Percentiles rank a stretch among this genome's conserved stretches.
Evolutionary conservation across 2,888 invertebrate species (phyloP).

Genomic region (Pristionchus exspectatus): DNA sequence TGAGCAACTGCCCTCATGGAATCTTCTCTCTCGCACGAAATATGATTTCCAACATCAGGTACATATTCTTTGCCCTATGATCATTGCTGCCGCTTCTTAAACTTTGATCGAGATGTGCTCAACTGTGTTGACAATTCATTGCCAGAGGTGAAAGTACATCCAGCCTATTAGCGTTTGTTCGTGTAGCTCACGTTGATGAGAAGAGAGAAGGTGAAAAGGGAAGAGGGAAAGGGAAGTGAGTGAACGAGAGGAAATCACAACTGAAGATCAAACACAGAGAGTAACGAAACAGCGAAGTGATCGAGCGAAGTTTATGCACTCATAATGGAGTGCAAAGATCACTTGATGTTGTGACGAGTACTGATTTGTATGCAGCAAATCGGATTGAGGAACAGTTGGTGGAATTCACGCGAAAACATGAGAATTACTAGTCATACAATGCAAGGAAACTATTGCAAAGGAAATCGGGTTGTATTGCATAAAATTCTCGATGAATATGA

Average conservation of each 20-base stretch:
- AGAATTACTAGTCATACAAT: not conserved
- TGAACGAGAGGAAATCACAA: conserved; percentile 24
- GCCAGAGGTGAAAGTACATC: conserved; percentile 14
- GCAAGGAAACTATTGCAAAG: not conserved
- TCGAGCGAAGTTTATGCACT: not conserved
- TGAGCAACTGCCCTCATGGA: conserved; percentile 90
- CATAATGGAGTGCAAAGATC: conserved; percentile 25
- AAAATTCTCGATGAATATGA: not conserved
- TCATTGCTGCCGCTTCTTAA: not conserved
- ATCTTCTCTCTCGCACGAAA: conserved; percentile 94
- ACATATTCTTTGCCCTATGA: conserved; percentile 40
- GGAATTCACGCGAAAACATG: not conserved
- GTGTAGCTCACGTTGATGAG: conserved; percentile 23
- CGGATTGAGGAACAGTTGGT: not conserved
- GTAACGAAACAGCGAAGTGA: conserved; percentile 35
- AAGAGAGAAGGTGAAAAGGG: not conserved
- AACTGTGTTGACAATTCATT: not conserved
- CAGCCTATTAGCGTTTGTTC: conserved; percentile 16
- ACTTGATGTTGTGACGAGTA: not conserved
- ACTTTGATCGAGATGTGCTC: not conserved
- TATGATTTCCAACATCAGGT: conserved; percentile 92
- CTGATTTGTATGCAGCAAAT: not conserved
- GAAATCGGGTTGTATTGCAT: not conserved
- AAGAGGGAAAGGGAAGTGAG: not conserved
- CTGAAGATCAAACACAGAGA: conserved; percentile 13